Percentiles rank a stretch among this genome's conserved stretches.
These are phyloP conservation scores for Darevskia nairensis DNA, from an alignment of 2,797 vertebrate genomes.

Conservation along the genomic window DNA sequence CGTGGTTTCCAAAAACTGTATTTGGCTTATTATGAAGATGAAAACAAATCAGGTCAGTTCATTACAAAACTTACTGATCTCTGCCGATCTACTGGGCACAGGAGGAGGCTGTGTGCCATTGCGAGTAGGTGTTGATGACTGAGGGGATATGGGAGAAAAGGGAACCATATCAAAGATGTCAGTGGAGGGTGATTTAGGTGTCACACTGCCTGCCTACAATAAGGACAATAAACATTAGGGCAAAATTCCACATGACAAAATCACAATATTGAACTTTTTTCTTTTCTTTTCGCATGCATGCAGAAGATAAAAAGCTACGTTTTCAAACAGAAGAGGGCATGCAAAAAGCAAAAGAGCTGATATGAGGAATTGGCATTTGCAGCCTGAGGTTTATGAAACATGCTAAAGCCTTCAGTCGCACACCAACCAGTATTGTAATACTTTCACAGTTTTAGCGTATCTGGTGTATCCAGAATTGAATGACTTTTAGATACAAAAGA, in stretches of 20 bases:
- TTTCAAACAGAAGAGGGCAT: constrained; percentile 55
- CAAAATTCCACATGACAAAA: constrained; percentile 47
- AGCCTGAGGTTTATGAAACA: constrained; percentile 53
- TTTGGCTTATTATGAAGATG: constrained; percentile 53
- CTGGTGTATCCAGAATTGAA: constrained; percentile 32
- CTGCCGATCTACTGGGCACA: constrained; percentile 86
- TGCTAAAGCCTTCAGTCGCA: constrained; percentile 40
- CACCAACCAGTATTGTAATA: constrained; percentile 16
- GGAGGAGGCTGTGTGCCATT: constrained; percentile 91
- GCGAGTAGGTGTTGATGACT: constrained; percentile 85
- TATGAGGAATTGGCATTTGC: constrained; percentile 61
- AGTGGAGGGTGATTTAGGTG: constrained; percentile 86
- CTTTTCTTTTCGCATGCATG: constrained; percentile 44
- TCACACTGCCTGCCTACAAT: constrained; percentile 86
- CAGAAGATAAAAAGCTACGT: constrained; percentile 53
- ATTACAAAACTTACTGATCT: constrained; percentile 85
- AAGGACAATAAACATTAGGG: constrained; percentile 73
- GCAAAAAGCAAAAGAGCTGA: constrained; percentile 55
- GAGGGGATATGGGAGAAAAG: constrained; percentile 90
- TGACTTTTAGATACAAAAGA: constrained; percentile 44
- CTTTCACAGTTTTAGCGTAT: constrained; percentile 32
- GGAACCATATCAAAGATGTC: constrained; percentile 99
- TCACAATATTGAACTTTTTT: constrained; percentile 53
- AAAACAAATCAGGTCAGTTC: constrained; percentile 49
- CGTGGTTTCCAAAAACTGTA: constrained; percentile 20